A percentile compares a stretch with the other conserved stretches of the same genome.
Evolutionary conservation across 2,797 vertebrate species (phyloP).

Genomic region (Numenius phaeopus): DNA sequence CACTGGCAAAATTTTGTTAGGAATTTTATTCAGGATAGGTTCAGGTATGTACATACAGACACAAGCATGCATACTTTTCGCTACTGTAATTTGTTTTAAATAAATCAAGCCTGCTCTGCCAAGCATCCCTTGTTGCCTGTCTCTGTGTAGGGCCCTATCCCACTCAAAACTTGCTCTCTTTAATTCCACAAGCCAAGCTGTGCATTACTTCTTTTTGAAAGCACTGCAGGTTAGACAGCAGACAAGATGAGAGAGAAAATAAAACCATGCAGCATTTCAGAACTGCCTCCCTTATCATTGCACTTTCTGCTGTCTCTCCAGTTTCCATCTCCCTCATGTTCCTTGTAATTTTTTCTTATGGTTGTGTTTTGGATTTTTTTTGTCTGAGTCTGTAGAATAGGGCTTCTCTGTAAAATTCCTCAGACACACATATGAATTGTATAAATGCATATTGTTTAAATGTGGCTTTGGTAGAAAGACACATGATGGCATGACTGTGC

Average conservation of each 20-base stretch:
- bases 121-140: neutral
- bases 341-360: neutral
- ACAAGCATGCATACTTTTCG: accelerated
- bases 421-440: neutral
- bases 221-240: neutral
- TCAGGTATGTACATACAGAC: neutral
- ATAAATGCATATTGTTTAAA: accelerated
- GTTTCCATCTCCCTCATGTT: neutral
- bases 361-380: neutral
- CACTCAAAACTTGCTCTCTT: neutral
- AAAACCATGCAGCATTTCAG: neutral
- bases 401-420: neutral
- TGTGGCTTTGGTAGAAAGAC: neutral
- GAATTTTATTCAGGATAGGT: neutral
- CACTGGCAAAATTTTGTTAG: neutral
- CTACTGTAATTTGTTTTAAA: neutral
- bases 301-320: neutral
- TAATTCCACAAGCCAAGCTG: neutral
- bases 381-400: neutral
- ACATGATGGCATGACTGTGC: accelerated
- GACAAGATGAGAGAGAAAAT: neutral
- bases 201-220: neutral
- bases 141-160: neutral
- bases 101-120: neutral
- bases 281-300: neutral